These are phyloP conservation scores for Hippoglossus stenolepis DNA, from an alignment of 2,113 vertebrate species.

Conservation along the genomic window DNA sequence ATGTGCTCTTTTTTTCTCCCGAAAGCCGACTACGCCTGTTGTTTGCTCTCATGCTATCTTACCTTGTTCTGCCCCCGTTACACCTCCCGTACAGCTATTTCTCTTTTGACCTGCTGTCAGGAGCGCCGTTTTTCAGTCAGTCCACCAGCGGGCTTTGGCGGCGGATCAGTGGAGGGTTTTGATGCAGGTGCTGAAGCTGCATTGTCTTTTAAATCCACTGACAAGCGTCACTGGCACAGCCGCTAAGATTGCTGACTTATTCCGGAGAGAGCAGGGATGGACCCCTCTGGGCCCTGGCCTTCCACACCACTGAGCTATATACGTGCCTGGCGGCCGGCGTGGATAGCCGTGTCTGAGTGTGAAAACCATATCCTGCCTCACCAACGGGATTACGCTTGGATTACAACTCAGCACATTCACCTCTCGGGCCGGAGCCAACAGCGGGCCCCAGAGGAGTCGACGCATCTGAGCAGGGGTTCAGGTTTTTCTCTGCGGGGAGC, in stretches of 20 bases:
- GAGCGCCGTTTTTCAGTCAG: conserved; percentile 21
- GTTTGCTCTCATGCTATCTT: conserved; percentile 19
- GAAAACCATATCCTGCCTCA: conserved; percentile 75
- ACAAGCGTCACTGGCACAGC: conserved; percentile 35
- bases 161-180: conserved; percentile 49
- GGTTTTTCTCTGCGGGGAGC: background rate
- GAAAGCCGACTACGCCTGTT: background rate
- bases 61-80: conserved; percentile 22
- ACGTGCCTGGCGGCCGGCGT: background rate
- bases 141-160: conserved; percentile 47
- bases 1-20: background rate
- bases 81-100: conserved; percentile 19
- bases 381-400: conserved; percentile 84
- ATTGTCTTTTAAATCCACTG: conserved; percentile 64
- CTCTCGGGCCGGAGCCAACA: conserved; percentile 69
- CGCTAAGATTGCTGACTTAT: conserved; percentile 33
- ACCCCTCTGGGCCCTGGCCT: conserved; percentile 47
- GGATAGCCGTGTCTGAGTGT: conserved; percentile 70
- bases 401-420: conserved; percentile 83
- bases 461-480: conserved; percentile 29
- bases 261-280: conserved; percentile 36
- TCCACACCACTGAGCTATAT: conserved; percentile 44
- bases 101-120: conserved; percentile 35
- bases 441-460: conserved; percentile 47
- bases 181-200: conserved; percentile 48